Conservation (phyloP, 2,888 invertebrate species). For the Steromphala cineraria region DNA sequence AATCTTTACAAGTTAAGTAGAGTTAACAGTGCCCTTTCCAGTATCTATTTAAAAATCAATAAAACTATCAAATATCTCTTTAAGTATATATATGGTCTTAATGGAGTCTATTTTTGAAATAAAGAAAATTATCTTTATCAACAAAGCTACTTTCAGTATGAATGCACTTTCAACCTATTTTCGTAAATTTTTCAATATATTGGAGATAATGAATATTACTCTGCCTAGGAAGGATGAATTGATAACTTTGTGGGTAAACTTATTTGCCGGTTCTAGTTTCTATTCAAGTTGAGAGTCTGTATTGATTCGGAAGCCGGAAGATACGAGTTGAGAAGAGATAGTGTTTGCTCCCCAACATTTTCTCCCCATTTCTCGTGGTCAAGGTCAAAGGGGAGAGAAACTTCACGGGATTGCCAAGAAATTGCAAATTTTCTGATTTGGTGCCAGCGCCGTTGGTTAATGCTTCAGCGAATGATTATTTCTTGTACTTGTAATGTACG, state of each 20-base stretch:
- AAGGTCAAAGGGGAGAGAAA: conserved; percentile 2
- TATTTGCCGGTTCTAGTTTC: neutral
- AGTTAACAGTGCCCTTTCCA: too few species aligned
- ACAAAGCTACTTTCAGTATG: neutral
- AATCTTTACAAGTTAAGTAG: too few species aligned
- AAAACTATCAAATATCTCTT: neutral
- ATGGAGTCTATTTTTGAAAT: neutral
- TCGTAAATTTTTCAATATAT: neutral
- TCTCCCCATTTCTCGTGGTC: neutral
- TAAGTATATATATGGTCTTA: too few species aligned
- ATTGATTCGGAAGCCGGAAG: neutral
- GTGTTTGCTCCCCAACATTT: neutral
- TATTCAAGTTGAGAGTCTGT: neutral
- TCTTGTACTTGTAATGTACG: too few species aligned
- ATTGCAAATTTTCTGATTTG: conserved; percentile 10
- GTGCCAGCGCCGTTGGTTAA: neutral
- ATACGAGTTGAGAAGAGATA: neutral
- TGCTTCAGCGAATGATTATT: neutral
- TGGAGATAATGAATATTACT: neutral
- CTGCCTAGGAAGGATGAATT: neutral
- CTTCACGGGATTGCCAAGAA: conserved; percentile 1
- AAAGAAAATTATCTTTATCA: too few species aligned
- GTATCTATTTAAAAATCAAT: neutral
- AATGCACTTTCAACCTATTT: neutral
- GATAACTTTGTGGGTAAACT: conserved; percentile 8